Evolutionary conservation across 1,140 invertebrate genomes (phyloP), one percentile per base, ranked within the genome.

Genomic region (Lethrus apterus): DNA sequence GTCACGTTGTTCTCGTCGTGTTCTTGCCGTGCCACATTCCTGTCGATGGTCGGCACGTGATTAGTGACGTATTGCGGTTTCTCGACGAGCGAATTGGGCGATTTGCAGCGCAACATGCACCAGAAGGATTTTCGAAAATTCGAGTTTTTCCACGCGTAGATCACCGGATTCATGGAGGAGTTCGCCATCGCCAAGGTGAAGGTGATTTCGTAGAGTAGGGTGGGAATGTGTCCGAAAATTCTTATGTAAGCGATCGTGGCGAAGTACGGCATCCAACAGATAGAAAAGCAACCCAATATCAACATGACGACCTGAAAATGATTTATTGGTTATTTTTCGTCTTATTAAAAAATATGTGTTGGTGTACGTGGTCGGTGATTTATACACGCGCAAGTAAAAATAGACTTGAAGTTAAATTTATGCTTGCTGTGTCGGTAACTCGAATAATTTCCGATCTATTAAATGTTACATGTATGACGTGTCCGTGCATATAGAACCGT

Each of bases 131-230:
- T 72, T 4, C 82, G 75, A 54, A 86, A 86, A 32, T 78, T 81
- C 4, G 73, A 69, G 58, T 86, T 86, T 64, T 87, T 87, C 84
- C 84, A 87, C 8, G 83, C 83, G 64, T 87, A 87, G 52, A 86
- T 86, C 10, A 86, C 64, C 1, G 84, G 84, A 63, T 87, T 87
- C 42, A 86, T 76, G 4, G 79, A 80, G 1, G 83, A 86, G 65
- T 86, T 86, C 21, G 77, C 73, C 59, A 86, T 77, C 2, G 82
- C 83, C 31, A 87, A 66, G 2, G 79, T 81, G 44, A 82, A 83
- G 13, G 79, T 75, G 0, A 76, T 65, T 54, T 82, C 80, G 64
- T 86, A 86, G 17, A 77, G 65, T 29, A 76, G 64, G 21, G 59
- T 64, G 46, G 73, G 69, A 29, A 70, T 63, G 4, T 67, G 55